Percentiles rank a stretch among this genome's conserved stretches.
Conservation (phyloP, 2,888 invertebrate species). For the Zeuzera pyrina region DNA sequence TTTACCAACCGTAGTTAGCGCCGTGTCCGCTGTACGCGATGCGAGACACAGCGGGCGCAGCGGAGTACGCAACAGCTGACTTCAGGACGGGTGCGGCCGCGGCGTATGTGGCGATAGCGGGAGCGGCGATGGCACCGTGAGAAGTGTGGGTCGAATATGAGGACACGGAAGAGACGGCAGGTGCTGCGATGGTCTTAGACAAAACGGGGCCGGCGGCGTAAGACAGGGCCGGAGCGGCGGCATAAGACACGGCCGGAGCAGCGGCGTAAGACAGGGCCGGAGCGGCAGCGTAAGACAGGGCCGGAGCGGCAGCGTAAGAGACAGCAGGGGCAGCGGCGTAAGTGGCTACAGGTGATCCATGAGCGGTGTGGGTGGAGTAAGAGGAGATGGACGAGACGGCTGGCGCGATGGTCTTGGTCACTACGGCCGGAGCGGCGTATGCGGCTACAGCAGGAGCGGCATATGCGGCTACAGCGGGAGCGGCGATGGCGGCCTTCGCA, state of each 20-base stretch:
- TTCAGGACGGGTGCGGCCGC: conserved; percentile 45
- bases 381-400: conserved; percentile 37
- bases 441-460: conserved; percentile 6
- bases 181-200: conserved; percentile 21
- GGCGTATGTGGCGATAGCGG: conserved; percentile 28
- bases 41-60: conserved; percentile 76
- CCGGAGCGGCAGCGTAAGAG: conserved; percentile 29
- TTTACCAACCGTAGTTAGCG: conserved; percentile 77
- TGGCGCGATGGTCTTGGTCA: conserved; percentile 48
- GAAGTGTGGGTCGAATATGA: conserved; percentile 31
- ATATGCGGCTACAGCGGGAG: conserved; percentile 6
- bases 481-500: conserved; percentile 20
- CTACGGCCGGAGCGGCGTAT: conserved; percentile 38
- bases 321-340: conserved; percentile 30
- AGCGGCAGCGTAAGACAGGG: conserved; percentile 29
- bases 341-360: conserved; percentile 23
- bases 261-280: conserved; percentile 15
- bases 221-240: conserved; percentile 12
- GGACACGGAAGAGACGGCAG: conserved; percentile 23
- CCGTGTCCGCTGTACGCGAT: conserved; percentile 76
- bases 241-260: conserved; percentile 16
- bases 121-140: conserved; percentile 30
- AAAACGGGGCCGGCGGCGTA: conserved; percentile 14
- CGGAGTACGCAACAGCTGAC: conserved; percentile 66
- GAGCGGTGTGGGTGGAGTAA: conserved; percentile 31